These are phyloP conservation scores for Goniozus legneri DNA, from an alignment of 1,140 invertebrate species.

Conservation along the genomic window DNA sequence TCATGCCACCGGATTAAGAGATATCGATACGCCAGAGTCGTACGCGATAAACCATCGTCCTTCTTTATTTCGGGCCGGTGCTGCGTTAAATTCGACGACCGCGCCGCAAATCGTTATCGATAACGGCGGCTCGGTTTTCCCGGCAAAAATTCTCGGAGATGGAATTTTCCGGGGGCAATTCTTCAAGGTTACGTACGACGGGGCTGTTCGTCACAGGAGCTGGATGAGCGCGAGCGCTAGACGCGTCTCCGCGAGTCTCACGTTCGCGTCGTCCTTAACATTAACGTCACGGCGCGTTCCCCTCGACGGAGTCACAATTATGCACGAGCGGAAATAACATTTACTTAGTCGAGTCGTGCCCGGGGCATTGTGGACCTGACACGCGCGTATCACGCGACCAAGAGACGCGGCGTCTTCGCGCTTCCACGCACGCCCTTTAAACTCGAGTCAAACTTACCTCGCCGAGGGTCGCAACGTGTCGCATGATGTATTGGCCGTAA, in stretches of 20 bases:
- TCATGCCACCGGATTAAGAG: conserved; percentile 14
- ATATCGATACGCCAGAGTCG: conserved; percentile 7
- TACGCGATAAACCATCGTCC: too few species aligned
- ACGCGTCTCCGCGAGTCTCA: too few species aligned
- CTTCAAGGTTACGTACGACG: too few species aligned
- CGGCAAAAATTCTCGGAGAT: too few species aligned
- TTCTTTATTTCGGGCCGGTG: too few species aligned
- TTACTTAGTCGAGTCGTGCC: conserved; percentile 37
- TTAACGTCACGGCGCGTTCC: conserved; percentile 33
- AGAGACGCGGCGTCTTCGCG: conserved; percentile 24
- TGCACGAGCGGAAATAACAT: conserved; percentile 42
- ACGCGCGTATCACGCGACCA: too few species aligned
- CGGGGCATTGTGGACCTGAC: conserved; percentile 42
- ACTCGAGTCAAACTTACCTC: conserved; percentile 32
- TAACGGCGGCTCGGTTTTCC: too few species aligned
- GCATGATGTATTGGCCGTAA: conserved; percentile 18
- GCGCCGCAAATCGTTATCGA: too few species aligned
- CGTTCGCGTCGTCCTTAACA: conserved; percentile 25
- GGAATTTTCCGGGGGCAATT: too few species aligned
- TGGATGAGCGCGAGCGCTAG: too few species aligned
- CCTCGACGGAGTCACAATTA: conserved; percentile 39
- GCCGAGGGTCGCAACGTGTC: conserved; percentile 26
- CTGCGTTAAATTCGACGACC: too few species aligned
- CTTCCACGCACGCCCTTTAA: conserved; percentile 26
- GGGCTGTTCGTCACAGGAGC: too few species aligned